Evolutionary conservation across 1,140 invertebrate genomes (phyloP), one percentile per base, ranked within the genome.

Genomic region (Bathynomus jamesi): DNA sequence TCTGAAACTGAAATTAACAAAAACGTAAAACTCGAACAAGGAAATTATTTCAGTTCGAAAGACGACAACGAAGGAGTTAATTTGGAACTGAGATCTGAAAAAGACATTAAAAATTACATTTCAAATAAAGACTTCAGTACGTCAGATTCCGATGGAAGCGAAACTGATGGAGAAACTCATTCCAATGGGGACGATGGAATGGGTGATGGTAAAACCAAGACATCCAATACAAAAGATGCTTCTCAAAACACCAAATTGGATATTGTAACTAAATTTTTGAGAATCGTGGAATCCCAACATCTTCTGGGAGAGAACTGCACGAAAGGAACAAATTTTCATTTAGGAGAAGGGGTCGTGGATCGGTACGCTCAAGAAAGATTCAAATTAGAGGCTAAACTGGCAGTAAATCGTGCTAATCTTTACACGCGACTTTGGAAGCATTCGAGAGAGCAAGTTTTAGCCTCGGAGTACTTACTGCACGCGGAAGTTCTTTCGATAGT

Each of bases 361-460:
- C 88, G 92, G 75, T 96, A 96, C 80, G 94, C 93, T 28, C 91
- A 94, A 82, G 91, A 93, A 65, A 76, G 81, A 21, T 85, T 85
- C 74, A 80, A 81, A 67, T 70, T 79, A 5, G 92, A 96, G 83
- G 93, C 94, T 0, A 89, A 94, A 77, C 88, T 95, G 0, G 92
- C 93, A 0, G 92, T 96, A 5, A 95, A 95, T 83, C 88, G 93
- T n/a, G 93, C 94, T 13, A 97, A 96, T 81, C 92, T 95, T 88
- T 83, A 96, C 63, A 96, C 94, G 3, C 84, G 91, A 53, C 83
- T 96, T 13, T 96, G 94, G 92, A 96, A 95, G 82, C 92, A 93
- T 79, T 91, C 91, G 0, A 87, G 89, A 0, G 85, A 87, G 0
- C 83, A 87, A 5, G 89, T 94, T 27, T 85, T 93, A 70, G 84